These are phyloP conservation scores for Caiman crocodilus DNA, from an alignment of 2,797 vertebrate genomes.

Conservation along the genomic window DNA sequence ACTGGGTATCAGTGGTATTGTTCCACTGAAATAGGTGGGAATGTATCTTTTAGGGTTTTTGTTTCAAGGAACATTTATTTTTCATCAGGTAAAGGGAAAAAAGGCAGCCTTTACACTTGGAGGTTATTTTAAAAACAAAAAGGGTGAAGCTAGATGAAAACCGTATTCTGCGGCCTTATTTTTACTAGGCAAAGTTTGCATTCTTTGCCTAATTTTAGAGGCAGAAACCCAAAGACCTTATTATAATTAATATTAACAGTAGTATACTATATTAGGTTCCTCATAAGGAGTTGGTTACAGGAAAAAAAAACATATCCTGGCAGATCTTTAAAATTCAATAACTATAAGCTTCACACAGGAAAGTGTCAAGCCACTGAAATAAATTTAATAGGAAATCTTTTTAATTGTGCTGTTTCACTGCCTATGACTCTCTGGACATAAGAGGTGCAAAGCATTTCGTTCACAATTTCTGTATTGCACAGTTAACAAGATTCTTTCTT, in stretches of 20 bases:
- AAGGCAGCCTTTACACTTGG: background rate
- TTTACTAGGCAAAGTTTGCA: background rate
- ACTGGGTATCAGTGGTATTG: background rate
- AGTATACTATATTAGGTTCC: background rate
- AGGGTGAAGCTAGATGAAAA: background rate
- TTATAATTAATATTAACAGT: background rate
- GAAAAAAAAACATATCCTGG: background rate
- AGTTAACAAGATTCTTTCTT: conserved; percentile 14
- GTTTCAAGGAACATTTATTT: background rate
- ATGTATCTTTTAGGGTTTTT: background rate
- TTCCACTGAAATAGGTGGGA: background rate
- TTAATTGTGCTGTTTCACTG: background rate
- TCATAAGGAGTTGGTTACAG: background rate
- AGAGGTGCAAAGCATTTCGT: background rate
- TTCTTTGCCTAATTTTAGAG: background rate
- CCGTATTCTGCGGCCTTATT: background rate
- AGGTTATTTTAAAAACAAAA: background rate
- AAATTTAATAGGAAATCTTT: conserved; percentile 17
- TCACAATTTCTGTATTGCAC: background rate
- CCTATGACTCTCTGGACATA: conserved; percentile 1
- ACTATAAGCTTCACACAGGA: background rate
- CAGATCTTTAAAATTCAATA: background rate
- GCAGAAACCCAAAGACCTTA: background rate
- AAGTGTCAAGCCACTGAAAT: background rate
- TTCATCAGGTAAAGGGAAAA: background rate